phyloP scores from a whole-genome alignment of 2,797 vertebrate genomes.

The Brachyrhaphis roseni region DNA sequence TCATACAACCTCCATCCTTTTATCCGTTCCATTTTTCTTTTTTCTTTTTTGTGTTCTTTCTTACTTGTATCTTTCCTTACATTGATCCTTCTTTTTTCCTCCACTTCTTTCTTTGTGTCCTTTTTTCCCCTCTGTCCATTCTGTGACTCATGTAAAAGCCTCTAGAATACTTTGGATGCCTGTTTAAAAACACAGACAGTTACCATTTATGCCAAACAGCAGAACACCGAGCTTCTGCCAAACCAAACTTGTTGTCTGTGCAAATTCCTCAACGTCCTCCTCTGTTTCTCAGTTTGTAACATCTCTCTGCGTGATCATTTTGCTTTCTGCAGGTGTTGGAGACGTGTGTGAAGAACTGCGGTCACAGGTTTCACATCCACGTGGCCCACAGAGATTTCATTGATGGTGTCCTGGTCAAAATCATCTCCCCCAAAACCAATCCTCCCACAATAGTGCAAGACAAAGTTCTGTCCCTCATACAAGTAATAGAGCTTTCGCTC shows the following conservation, averaged over 20 bases:
- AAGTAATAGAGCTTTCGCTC: slow-evolving; percentile 75
- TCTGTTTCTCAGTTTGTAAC: neutral
- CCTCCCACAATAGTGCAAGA: slow-evolving; percentile 97
- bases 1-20: neutral
- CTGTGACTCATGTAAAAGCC: neutral
- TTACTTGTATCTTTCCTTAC: neutral
- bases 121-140: neutral
- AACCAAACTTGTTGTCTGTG: neutral
- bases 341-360: slow-evolving; percentile 99
- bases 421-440: slow-evolving; percentile 94
- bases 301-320: neutral
- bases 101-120: neutral
- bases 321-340: slow-evolving; percentile 88
- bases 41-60: neutral
- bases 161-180: neutral
- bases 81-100: neutral
- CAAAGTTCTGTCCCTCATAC: slow-evolving; percentile 96
- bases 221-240: neutral
- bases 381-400: slow-evolving; percentile 97
- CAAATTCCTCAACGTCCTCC: neutral
- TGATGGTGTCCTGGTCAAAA: slow-evolving; percentile 94
- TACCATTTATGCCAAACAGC: neutral
- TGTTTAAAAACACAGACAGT: neutral
- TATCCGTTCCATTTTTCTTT: neutral
- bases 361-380: slow-evolving; percentile 94